Conservation (phyloP, 2,113 vertebrate species). For the Daphoenositta chrysoptera region DNA sequence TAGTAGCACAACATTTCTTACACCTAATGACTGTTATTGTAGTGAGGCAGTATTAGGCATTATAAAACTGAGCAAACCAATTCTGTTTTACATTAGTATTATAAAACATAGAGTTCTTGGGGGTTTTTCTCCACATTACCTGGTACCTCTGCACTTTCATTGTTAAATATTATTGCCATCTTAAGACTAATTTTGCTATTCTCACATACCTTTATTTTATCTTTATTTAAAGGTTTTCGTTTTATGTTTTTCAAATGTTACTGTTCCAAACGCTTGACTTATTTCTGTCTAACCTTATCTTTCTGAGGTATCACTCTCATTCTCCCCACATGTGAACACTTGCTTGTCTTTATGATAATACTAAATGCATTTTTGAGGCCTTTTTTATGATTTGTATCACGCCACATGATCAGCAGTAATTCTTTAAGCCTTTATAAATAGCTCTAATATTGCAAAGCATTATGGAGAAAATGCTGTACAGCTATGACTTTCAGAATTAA, state of each 20-base stretch:
- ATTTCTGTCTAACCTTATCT: neutral
- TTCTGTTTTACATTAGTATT: neutral
- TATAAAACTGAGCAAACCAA: neutral
- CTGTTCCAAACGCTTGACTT: neutral
- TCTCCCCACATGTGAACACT: neutral
- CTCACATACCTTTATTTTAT: neutral
- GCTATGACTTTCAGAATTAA: neutral
- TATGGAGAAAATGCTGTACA: neutral
- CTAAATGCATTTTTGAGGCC: neutral
- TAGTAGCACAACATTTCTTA: neutral
- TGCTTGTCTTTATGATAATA: neutral
- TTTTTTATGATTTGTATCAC: neutral
- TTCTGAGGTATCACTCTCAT: neutral
- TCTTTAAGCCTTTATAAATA: neutral
- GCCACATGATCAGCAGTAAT: neutral
- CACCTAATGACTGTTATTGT: neutral
- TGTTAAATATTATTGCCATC: neutral
- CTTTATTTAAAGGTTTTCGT: neutral
- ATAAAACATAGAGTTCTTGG: neutral
- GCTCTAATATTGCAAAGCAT: neutral
- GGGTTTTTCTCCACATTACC: neutral
- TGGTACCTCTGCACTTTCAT: neutral
- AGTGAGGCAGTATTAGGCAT: neutral
- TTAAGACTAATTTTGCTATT: neutral
- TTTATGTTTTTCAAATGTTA: neutral